Conservation (phyloP, 2,113 vertebrate species). For the Bubo bubo region DNA sequence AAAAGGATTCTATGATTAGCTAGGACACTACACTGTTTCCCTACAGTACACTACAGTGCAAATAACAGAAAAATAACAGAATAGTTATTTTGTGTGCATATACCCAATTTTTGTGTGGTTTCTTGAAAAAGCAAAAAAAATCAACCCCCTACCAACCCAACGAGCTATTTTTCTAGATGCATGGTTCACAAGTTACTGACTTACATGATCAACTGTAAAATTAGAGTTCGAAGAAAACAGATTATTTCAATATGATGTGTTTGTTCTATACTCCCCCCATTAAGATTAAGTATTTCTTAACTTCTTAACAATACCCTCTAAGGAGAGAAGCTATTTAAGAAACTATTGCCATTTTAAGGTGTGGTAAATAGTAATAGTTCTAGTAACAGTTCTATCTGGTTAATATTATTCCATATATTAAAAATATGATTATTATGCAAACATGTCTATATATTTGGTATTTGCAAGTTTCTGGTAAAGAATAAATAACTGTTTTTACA, state of each 20-base stretch:
- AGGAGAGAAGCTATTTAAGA: not conserved
- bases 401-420: not conserved
- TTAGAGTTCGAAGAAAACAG: not conserved
- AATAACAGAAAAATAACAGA: not conserved
- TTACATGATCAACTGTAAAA: not conserved
- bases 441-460: not conserved
- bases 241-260: not conserved
- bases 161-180: not conserved
- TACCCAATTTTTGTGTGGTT: not conserved
- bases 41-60: not conserved
- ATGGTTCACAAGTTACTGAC: not conserved
- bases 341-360: not conserved
- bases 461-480: not conserved
- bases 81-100: not conserved
- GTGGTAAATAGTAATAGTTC: not conserved
- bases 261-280: not conserved
- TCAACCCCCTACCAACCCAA: not conserved
- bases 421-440: not conserved
- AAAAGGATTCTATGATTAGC: not conserved
- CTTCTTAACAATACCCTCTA: not conserved
- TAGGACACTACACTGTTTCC: not conserved
- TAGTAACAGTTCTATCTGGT: not conserved
- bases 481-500: not conserved
- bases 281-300: not conserved
- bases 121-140: not conserved